Conservation (phyloP, 2,888 invertebrate species). For the Chrysolina haemoptera region DNA sequence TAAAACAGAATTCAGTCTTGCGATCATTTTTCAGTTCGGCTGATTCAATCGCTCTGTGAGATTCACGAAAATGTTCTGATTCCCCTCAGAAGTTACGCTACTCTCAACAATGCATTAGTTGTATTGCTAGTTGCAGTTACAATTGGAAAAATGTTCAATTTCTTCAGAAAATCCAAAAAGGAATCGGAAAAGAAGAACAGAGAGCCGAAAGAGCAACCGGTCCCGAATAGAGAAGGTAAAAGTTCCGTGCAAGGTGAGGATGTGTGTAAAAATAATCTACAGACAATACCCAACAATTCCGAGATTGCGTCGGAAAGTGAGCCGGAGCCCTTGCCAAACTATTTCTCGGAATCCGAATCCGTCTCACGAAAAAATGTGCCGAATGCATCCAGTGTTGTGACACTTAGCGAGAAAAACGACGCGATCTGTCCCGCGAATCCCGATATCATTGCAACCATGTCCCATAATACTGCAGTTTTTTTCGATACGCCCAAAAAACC, state of each 20-base stretch:
- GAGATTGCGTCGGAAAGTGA: slow-evolving; percentile 60
- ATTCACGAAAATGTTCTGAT: slow-evolving; percentile 7
- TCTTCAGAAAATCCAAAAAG: slow-evolving; percentile 64
- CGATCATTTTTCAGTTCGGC: slow-evolving; percentile 28
- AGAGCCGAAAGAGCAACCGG: slow-evolving; percentile 36
- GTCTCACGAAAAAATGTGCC: slow-evolving; percentile 57
- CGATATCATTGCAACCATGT: slow-evolving; percentile 43
- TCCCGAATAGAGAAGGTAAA: slow-evolving; percentile 37
- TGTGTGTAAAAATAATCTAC: slow-evolving; percentile 65
- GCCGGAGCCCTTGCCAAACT: slow-evolving; percentile 56
- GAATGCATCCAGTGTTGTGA: slow-evolving; percentile 59
- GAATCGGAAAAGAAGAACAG: slow-evolving; percentile 56
- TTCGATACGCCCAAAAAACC: slow-evolving; percentile 26
- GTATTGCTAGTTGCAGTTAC: background rate
- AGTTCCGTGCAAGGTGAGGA: slow-evolving; percentile 52
- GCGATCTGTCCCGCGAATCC: slow-evolving; percentile 53
- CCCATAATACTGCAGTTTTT: slow-evolving; percentile 33
- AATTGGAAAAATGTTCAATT: slow-evolving; percentile 61
- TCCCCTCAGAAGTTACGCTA: background rate
- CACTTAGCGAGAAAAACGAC: slow-evolving; percentile 60
- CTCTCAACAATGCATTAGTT: slow-evolving; percentile 6
- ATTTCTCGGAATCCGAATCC: slow-evolving; percentile 54
- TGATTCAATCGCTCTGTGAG: slow-evolving; percentile 13
- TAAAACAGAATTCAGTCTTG: slow-evolving; percentile 29
- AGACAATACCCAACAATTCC: slow-evolving; percentile 53